phyloP scores from a whole-genome alignment of 2,888 invertebrate species.

The Eristalinus sepulchralis region DNA sequence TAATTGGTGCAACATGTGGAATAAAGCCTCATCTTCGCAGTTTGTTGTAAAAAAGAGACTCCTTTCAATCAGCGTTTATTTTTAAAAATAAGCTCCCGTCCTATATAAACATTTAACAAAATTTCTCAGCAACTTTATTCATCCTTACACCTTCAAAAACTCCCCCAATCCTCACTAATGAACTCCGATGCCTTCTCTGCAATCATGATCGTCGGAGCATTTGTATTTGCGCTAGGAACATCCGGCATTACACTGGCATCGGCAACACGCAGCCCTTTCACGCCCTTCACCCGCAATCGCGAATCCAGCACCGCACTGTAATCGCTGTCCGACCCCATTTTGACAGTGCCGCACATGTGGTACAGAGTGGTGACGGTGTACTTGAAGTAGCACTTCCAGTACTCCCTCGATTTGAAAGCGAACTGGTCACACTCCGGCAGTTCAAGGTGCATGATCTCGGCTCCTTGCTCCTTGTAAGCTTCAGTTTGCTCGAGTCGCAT shows the following conservation, averaged over 20 bases:
- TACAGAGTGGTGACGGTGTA: conserved; percentile 86
- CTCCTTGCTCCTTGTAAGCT: conserved; percentile 79
- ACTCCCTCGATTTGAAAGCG: conserved; percentile 78
- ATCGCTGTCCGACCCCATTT: conserved; percentile 86
- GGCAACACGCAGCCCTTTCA: conserved; percentile 85
- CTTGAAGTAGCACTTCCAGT: conserved; percentile 85
- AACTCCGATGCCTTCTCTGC: conserved; percentile 89
- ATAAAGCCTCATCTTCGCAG: too few relatives aligned
- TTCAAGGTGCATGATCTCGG: conserved; percentile 74
- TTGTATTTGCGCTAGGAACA: conserved; percentile 90
- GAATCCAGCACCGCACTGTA: conserved; percentile 86
- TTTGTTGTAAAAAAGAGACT: too few relatives aligned
- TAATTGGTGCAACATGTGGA: too few relatives aligned
- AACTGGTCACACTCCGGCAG: conserved; percentile 75
- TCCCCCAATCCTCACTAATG: conserved; percentile 75
- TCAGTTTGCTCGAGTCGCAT: conserved; percentile 79
- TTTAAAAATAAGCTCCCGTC: too few relatives aligned
- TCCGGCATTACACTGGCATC: conserved; percentile 91
- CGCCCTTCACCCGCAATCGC: conserved; percentile 84
- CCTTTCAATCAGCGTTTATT: too few relatives aligned
- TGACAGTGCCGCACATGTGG: conserved; percentile 86
- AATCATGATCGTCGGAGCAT: conserved; percentile 93
- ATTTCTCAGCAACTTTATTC: neutral
- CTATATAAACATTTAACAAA: too few relatives aligned
- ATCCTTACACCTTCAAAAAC: neutral